A percentile compares a stretch with the other conserved stretches of the same genome.
Conservation (phyloP, 92 coral and sea anemone species). For the Porites lobata region DNA sequence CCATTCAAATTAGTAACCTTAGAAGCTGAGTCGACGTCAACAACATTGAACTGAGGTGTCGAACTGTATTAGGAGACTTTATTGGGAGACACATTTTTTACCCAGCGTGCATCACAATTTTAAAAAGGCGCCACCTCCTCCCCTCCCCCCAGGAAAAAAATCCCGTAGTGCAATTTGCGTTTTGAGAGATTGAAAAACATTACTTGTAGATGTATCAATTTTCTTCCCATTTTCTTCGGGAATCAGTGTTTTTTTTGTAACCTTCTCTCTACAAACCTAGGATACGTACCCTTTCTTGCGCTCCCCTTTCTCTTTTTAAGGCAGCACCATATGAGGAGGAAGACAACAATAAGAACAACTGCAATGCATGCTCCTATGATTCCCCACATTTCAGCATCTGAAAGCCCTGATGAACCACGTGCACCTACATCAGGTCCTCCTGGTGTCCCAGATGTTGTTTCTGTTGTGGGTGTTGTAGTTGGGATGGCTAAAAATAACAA, state of each 20-base stretch:
- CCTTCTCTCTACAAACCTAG: not conserved
- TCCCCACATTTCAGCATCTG: constrained; percentile 12
- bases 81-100: no score
- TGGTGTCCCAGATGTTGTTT: not conserved
- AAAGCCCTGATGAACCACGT: not conserved
- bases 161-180: no score
- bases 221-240: no score
- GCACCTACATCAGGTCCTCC: not conserved
- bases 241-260: not conserved
- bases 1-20: no score
- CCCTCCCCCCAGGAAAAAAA: no score
- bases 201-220: no score
- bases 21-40: no score
- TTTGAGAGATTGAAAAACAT: no score
- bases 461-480: not conserved
- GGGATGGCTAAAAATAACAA: not conserved
- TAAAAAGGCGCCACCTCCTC: no score
- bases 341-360: constrained; percentile 2
- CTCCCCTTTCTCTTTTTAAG: not conserved
- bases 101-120: no score
- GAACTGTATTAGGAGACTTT: no score
- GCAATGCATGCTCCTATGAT: constrained; percentile 48
- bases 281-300: constrained; percentile 11
- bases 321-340: constrained; percentile 23
- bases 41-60: no score